Base-by-base conservation (phyloP, 2,888 invertebrate species). In the Graphium colonna region DNA sequence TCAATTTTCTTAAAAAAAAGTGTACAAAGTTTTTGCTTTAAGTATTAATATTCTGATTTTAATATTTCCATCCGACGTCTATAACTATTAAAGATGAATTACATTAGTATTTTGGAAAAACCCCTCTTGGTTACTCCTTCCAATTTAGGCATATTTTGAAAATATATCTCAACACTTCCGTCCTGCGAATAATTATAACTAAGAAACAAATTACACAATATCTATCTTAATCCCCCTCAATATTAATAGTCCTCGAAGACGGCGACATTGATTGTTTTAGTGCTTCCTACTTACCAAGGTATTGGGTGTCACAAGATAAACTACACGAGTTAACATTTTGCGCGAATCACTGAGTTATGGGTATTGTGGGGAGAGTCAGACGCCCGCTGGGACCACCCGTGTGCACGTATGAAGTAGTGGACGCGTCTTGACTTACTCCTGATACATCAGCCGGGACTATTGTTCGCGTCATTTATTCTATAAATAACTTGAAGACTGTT, bases 311-410 rank as follows among this genome's bases (percentile, higher is more conserved):
- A 71, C 69, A 64, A 69, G 79, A 79, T 79, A 82, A 79, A 68
- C 68, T 69, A 68, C 62, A 68, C 69, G 77, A 79, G 79, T 79
- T 77, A 80, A 77, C 75, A 73, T 81, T 55, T 83, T 72, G 80
- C 77, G 85, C 77, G 81, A 83, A 82, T 82, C 79, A 77, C 75
- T 82, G 81, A 88, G 76, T 85, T 85, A 88, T 87, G 79, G 75
- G 66, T 73, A 75, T 79, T 80, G 82, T 84, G 77, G 69, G 71
- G 72, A 73, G 68, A 70, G 73, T 65, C 60, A 69, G 72, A 67
- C 76, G 64, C 87, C 87, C 76, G 85, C 85, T 83, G 86, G 68
- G 87, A 85, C 87, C 88, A 86, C 88, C 86, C 86, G 85, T 71
- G 78, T 67, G 59, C 66, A 21, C 60, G 56, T 65, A 57, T 61